Conservation (phyloP, 2,888 invertebrate species). For the Drosophila longiperda region DNA sequence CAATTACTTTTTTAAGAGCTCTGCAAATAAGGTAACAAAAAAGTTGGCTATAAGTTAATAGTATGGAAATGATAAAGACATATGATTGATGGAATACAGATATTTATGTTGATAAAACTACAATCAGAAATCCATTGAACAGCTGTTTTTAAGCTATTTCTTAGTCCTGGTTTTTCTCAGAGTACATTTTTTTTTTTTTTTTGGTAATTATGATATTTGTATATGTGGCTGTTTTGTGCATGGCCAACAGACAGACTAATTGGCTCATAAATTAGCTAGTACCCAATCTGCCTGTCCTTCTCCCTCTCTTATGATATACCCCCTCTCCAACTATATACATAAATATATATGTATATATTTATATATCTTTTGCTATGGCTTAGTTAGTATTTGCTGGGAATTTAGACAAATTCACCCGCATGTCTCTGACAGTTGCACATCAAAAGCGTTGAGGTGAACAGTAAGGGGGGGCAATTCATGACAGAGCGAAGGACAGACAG, state of each 20-base stretch:
- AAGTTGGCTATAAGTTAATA: not conserved
- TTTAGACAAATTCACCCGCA: constrained; percentile 73
- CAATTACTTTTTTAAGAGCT: not conserved
- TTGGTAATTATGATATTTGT: constrained; percentile 46
- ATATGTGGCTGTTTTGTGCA: constrained; percentile 46
- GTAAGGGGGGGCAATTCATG: constrained; percentile 24
- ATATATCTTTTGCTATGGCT: not conserved
- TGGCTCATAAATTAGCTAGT: constrained; percentile 72
- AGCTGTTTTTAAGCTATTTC: not conserved
- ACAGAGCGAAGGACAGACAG: constrained; percentile 1
- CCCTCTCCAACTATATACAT: not conserved
- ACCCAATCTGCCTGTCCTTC: not conserved
- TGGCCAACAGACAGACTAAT: constrained; percentile 65
- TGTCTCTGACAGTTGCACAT: constrained; percentile 76
- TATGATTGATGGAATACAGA: not conserved
- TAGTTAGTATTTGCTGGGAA: constrained; percentile 35
- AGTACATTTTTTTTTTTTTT: not conserved
- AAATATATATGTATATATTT: not conserved
- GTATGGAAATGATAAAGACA: not conserved
- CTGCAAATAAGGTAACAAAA: not conserved
- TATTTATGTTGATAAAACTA: not conserved
- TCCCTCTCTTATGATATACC: not conserved
- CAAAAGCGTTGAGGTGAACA: constrained; percentile 42
- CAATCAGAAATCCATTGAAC: not conserved
- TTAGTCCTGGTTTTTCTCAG: not conserved